These are phyloP conservation scores for Germaria angustata DNA, from an alignment of 2,888 invertebrate species.

Conservation along the genomic window DNA sequence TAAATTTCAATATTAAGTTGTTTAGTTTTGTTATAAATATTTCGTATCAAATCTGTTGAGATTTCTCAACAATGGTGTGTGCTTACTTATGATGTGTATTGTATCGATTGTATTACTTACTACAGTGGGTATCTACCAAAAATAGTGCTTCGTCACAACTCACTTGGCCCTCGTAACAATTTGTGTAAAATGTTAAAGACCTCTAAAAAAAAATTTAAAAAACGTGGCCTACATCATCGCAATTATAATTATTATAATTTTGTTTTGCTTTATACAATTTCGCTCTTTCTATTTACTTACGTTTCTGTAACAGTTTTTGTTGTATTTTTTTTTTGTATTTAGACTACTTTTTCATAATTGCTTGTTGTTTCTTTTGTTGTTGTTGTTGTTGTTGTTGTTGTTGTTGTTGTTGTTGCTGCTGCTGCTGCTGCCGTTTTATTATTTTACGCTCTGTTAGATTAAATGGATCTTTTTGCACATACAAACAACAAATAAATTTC, in stretches of 20 bases:
- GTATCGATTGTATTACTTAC: too few species aligned
- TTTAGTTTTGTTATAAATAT: too few species aligned
- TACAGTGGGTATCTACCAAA: too few species aligned
- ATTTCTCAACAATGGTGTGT: too few species aligned
- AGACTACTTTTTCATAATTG: constrained; percentile 50
- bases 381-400: too few species aligned
- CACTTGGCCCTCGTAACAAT: neutral
- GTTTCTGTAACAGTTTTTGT: constrained; percentile 34
- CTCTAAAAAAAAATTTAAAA: constrained; percentile 21
- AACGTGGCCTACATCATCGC: constrained; percentile 27
- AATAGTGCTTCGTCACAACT: too few species aligned
- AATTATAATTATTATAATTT: neutral
- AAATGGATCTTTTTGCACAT: constrained; percentile 45
- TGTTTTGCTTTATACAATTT: constrained; percentile 5
- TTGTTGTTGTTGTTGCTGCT: constrained; percentile 12
- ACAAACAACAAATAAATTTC: constrained; percentile 53
- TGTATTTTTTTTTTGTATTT: constrained; percentile 49
- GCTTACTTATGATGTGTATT: too few species aligned
- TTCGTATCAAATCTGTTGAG: too few species aligned
- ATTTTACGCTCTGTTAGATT: constrained; percentile 60
- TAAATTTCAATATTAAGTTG: too few species aligned
- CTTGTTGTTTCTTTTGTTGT: constrained; percentile 38
- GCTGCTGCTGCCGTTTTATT: constrained; percentile 28
- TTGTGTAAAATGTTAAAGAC: constrained; percentile 48
- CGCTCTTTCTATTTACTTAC: neutral